Evolutionary conservation across 2,797 vertebrate species (phyloP).

Genomic region (Margarornis squamiger): DNA sequence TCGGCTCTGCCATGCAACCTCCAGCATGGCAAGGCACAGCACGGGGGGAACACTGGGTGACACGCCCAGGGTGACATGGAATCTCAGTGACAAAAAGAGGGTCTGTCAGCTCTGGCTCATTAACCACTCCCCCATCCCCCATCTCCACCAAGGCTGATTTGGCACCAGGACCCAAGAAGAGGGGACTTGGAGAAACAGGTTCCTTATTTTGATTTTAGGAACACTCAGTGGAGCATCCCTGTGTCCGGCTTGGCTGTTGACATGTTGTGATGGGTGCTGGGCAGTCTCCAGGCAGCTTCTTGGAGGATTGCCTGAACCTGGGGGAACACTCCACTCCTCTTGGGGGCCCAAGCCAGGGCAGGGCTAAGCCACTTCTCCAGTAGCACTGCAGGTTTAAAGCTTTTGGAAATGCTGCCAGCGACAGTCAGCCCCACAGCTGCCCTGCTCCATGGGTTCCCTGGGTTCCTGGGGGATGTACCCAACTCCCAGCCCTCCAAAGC

Average conservation of each 20-base stretch:
- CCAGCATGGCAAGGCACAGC: background rate
- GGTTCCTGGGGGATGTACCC: background rate
- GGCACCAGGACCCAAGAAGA: background rate
- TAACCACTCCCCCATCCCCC: background rate
- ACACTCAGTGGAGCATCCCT: fast-evolving
- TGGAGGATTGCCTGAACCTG: background rate
- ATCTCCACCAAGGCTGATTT: background rate
- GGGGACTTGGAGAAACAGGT: fast-evolving
- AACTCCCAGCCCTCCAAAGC: background rate
- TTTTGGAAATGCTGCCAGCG: background rate
- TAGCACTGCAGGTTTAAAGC: background rate
- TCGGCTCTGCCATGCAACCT: background rate
- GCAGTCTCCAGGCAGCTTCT: background rate
- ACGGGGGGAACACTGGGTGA: background rate
- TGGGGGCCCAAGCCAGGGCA: background rate
- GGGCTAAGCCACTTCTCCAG: background rate
- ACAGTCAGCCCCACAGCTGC: fast-evolving
- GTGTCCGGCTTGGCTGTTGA: fast-evolving
- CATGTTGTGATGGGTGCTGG: fast-evolving
- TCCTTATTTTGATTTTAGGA: background rate
- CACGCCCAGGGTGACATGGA: fast-evolving
- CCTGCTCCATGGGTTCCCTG: fast-evolving
- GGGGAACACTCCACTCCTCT: no score
- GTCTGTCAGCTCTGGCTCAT: fast-evolving
- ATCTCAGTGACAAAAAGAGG: background rate